phyloP scores from a whole-genome alignment of 1,140 invertebrate species.

The Hestina assimilis region DNA sequence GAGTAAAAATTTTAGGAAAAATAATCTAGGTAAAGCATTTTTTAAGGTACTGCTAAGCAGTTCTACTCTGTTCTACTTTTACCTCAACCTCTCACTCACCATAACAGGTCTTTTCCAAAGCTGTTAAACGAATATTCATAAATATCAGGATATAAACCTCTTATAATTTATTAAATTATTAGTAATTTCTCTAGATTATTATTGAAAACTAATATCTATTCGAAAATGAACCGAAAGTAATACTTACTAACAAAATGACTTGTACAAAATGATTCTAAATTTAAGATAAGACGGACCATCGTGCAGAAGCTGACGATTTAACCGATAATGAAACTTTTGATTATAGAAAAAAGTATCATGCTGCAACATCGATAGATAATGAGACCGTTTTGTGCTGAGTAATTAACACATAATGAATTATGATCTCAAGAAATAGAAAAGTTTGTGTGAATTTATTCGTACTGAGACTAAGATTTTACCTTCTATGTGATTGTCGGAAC shows the following conservation, averaged over 20 bases:
- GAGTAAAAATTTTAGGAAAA: constrained; percentile 30
- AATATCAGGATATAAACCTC: constrained; percentile 39
- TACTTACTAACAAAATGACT: not conserved
- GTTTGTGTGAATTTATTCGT: not conserved
- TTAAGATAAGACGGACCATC: constrained; percentile 29
- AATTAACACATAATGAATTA: constrained; percentile 24
- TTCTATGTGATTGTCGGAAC: constrained; percentile 91
- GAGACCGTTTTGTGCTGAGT: constrained; percentile 14
- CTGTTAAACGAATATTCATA: constrained; percentile 67
- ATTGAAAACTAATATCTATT: not conserved
- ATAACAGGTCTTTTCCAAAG: constrained; percentile 78
- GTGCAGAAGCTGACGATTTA: constrained; percentile 36
- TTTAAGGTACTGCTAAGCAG: constrained; percentile 57
- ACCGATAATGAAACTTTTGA: constrained; percentile 37
- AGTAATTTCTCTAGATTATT: not conserved
- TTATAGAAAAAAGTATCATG: constrained; percentile 53
- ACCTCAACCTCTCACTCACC: constrained; percentile 71
- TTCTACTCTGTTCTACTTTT: constrained; percentile 59
- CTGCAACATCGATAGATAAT: constrained; percentile 49
- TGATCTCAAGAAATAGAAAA: constrained; percentile 8
- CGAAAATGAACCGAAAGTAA: not conserved
- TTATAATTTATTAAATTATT: not conserved
- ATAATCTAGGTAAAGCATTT: constrained; percentile 56
- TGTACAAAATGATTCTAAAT: not conserved
- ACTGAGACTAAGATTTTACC: constrained; percentile 78